Conservation (phyloP, 2,888 invertebrate species). For the Mongoloraphidia duomilia region DNA sequence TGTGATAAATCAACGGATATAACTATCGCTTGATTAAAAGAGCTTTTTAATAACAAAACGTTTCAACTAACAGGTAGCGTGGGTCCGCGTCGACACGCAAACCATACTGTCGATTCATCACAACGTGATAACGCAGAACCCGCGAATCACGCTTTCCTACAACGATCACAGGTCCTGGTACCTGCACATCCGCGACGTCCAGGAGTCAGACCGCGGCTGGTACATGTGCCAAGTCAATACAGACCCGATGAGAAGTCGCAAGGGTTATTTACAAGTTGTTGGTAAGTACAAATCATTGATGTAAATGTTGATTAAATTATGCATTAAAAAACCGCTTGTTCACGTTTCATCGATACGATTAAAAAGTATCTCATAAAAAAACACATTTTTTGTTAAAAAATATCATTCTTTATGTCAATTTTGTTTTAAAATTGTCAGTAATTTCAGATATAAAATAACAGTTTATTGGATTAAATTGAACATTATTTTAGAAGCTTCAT, state of each 20-base stretch:
- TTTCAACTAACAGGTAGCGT: constrained; percentile 56
- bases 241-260: constrained; percentile 82
- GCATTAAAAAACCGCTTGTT: neutral
- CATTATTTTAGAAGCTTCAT: neutral
- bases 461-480: neutral
- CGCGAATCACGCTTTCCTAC: constrained; percentile 71
- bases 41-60: neutral
- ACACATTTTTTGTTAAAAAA: too few species aligned
- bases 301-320: too few species aligned
- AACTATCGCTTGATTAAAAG: neutral
- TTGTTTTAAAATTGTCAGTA: neutral
- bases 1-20: neutral
- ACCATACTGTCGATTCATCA: constrained; percentile 85
- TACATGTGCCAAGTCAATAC: constrained; percentile 90
- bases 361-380: too few species aligned
- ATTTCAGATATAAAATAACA: too few species aligned
- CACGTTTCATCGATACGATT: neutral
- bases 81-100: constrained; percentile 87
- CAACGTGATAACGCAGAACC: constrained; percentile 82
- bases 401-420: neutral
- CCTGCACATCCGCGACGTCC: constrained; percentile 75
- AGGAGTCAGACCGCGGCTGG: constrained; percentile 80
- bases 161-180: constrained; percentile 88
- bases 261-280: constrained; percentile 82
- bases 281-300: constrained; percentile 43